These are phyloP conservation scores for Petaurus breviceps DNA, from an alignment of 2,113 vertebrate species.

Conservation along the genomic window DNA sequence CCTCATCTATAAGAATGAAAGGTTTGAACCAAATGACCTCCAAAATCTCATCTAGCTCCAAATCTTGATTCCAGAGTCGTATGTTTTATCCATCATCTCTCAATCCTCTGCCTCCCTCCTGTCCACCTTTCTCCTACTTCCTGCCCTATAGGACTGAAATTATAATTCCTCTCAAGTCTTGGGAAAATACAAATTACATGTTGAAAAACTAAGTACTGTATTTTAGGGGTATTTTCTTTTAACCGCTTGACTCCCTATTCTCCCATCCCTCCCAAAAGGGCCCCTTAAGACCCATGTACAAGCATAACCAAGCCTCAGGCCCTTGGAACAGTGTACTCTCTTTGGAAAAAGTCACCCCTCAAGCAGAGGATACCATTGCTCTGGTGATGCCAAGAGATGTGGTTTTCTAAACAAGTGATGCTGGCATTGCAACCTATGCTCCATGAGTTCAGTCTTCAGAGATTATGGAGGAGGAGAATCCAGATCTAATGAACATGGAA, in stretches of 20 bases:
- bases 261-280: not conserved
- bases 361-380: not conserved
- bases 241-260: not conserved
- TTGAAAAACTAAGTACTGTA: conserved; percentile 44
- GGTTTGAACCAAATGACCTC: not conserved
- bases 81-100: not conserved
- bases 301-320: not conserved
- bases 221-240: not conserved
- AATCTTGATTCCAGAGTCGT: not conserved
- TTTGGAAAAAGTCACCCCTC: not conserved
- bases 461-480: not conserved
- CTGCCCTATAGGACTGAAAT: not conserved
- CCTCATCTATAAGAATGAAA: not conserved
- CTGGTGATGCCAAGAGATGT: not conserved
- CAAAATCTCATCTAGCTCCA: not conserved
- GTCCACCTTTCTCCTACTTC: not conserved
- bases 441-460: not conserved
- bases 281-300: not conserved
- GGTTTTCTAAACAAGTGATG: not conserved
- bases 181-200: conserved; percentile 15
- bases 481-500: not conserved
- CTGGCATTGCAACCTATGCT: not conserved
- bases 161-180: conserved; percentile 9
- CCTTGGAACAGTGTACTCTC: not conserved
- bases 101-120: not conserved